Base-by-base conservation (phyloP, 2,113 vertebrate genomes). In the Dolichotis patagonum region DNA sequence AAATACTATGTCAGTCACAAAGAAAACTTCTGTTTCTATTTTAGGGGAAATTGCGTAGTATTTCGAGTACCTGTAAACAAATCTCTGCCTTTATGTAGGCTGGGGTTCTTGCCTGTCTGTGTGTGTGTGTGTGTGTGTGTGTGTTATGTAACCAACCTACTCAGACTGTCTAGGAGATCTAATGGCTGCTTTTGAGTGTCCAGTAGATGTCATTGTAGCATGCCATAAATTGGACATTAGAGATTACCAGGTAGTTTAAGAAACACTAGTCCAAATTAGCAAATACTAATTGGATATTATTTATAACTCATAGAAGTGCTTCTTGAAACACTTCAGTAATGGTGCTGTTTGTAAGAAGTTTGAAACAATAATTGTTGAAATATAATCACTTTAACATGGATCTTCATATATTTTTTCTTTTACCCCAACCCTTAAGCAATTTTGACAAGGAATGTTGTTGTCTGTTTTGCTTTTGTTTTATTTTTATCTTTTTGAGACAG, bases 121-220 rank as follows among this genome's bases (percentile, higher is more conserved):
- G 32, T 62, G 62, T 62, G 54, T 91, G 43, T 96, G 30, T 69
- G 65, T 78, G 22, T 85, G 71, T 83, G 41, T 93, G 17, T 80
- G 65, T 96, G 12, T 97, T 98, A 98, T 95, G 85, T 98, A 98
- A 98, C 75, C 83, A 96, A 58, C 69, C 87, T 95, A 69, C 94
- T 94, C 73, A 49, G 77, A 86, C 77, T 86, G 56, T 97, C 84
- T 96, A 95, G 58, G 73, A 93, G 85, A 97, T 97, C 83, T 93
- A 96, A 92, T 91, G 87, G 65, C 46, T 96, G 92, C 88, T 96
- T 95, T 96, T 96, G 52, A 97, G 60, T 96, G 95, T 94, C 98
- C 97, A 97, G 97, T 97, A 97, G 98, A 95, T 98, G 97, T 97
- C 98, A 97, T 96, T 85, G 94, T 96, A 95, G 96, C 88, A 94